Base-by-base conservation (phyloP, 2,888 invertebrate genomes). In the Latheticus oryzae region DNA sequence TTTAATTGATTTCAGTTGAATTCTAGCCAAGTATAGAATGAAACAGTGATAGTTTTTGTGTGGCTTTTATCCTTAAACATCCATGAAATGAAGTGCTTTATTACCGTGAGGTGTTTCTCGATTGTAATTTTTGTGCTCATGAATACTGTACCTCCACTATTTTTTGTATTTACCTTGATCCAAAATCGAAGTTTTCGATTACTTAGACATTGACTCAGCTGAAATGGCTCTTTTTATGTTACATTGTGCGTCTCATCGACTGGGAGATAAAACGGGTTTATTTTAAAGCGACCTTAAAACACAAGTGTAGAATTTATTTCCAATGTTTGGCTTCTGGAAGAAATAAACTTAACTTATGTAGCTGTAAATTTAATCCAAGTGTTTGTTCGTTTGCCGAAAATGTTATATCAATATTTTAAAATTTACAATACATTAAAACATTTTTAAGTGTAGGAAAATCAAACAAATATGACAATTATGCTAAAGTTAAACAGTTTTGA, bases 61-160 rank as follows among this genome's bases (percentile, higher is more conserved):
- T 53, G 61, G 63, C 70, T 69, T 71, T 72, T 71, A 64, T 68
- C 61, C 64, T 63, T 73, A 73, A 76, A 76, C 65, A 75, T 73
- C 73, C 76, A 75, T 76, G 75, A 76, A 76, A 76, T 76, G 74
- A 76, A 75, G 70, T 75, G 74, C 72, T 74, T 75, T 75, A 74
- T 75, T 72, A 73, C 64, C 68, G 66, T 64, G 66, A 69, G 66
- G 62, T 70, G 59, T 66, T 50, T 60, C 57, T 63, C 61, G 65
- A 65, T 66, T 65, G 61, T 60, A 47, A 50, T 64, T 60, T 71
- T 69, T 68, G 63, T 71, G 63, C 69, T 67, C 67, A 63, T 68
- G 66, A 67, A 67, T 64, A 68, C 68, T 66, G 66, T 63, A 59
- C 65, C 65, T 69, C 61, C 47, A 61, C 55, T 60, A 62, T 68